phyloP scores from a whole-genome alignment of 2,113 vertebrate species.

The Nothobranchius furzeri region DNA sequence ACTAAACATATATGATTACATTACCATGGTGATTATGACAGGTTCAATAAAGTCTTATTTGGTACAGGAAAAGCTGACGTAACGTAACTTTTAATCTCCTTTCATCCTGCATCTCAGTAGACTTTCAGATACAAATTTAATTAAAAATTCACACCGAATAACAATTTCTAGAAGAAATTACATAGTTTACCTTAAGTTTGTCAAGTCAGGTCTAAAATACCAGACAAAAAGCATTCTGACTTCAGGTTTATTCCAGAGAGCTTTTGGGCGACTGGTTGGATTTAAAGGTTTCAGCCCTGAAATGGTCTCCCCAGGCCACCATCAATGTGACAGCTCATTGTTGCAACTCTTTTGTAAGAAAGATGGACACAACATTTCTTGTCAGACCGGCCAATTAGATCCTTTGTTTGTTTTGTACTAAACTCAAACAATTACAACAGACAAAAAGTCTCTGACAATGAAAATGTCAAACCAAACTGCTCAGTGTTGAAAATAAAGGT shows the following conservation, averaged over 20 bases:
- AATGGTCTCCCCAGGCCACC: slow-evolving; percentile 19
- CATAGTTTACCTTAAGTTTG: too few species aligned
- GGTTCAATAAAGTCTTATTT: too few species aligned
- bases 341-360: slow-evolving; percentile 33
- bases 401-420: slow-evolving; percentile 57
- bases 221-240: not conserved
- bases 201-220: too few species aligned
- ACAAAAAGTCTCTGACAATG: slow-evolving; percentile 37
- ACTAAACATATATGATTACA: too few species aligned
- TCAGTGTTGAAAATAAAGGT: slow-evolving; percentile 32
- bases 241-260: too few species aligned
- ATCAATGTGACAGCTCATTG: slow-evolving; percentile 48
- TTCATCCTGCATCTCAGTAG: too few species aligned
- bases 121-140: too few species aligned
- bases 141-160: too few species aligned
- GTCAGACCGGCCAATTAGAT: slow-evolving; percentile 54
- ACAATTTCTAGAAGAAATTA: too few species aligned
- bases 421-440: slow-evolving; percentile 44
- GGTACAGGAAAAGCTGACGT: too few species aligned
- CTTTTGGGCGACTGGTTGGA: not conserved
- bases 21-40: too few species aligned
- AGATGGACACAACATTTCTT: slow-evolving; percentile 24
- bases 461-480: slow-evolving; percentile 55
- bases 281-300: slow-evolving; percentile 15
- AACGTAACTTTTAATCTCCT: too few species aligned